A percentile compares a stretch with the other conserved stretches of the same genome.
Conservation (phyloP, 2,113 vertebrate genomes). For the Archilochus colubris region DNA sequence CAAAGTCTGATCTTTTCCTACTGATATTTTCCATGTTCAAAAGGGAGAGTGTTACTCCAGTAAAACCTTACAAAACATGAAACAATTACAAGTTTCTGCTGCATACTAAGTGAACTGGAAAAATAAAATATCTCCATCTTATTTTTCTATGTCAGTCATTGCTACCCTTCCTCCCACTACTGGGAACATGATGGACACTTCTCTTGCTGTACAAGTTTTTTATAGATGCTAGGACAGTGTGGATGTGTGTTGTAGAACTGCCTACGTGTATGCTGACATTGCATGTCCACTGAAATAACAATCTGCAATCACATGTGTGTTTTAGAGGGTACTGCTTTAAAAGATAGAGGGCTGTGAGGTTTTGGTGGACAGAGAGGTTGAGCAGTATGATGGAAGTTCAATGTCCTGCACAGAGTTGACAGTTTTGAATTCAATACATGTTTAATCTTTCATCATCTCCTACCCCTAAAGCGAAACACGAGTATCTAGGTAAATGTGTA, state of each 20-base stretch:
- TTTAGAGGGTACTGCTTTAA: neutral
- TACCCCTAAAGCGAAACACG: neutral
- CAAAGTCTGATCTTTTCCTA: neutral
- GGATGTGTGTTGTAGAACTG: rapidly evolving
- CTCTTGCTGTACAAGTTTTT: neutral
- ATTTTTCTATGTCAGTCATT: rapidly evolving
- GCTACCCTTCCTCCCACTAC: neutral
- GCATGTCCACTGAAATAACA: neutral
- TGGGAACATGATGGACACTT: neutral
- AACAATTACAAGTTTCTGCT: neutral
- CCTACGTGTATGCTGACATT: neutral
- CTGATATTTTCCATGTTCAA: neutral
- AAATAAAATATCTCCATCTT: neutral
- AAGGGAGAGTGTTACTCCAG: neutral
- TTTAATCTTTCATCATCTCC: neutral
- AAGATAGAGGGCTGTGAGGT: neutral
- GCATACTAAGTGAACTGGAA: neutral
- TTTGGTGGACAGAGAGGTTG: neutral
- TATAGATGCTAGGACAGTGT: neutral
- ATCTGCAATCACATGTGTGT: neutral
- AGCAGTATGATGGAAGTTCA: neutral
- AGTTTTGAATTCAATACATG: neutral
- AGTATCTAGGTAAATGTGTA: neutral
- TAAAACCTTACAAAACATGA: neutral
- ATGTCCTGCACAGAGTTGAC: neutral